Evolutionary conservation across 2,113 vertebrate species (phyloP), one percentile per base, ranked within the genome.

Genomic region (Rhombomys opimus): DNA sequence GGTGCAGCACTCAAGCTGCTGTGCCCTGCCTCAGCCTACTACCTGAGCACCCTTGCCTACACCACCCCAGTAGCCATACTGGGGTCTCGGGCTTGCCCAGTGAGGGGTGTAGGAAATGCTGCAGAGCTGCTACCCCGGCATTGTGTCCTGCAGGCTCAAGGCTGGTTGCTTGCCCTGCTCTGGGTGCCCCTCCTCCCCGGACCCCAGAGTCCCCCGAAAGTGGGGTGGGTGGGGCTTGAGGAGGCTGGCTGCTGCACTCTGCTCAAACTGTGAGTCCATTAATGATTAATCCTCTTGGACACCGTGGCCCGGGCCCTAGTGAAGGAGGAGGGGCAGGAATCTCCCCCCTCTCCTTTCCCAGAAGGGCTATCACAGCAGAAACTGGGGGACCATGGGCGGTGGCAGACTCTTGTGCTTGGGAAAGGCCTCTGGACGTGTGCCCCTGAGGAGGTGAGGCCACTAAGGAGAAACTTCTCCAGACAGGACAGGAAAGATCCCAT

Each of bases 211-310:
- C 54, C 54, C 54, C 88, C 23, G 10, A 57, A 89, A 46, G 63
- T 82, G 85, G 61, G 63, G 15, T 90, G 96, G 96, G 95, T 90
- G 96, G 94, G 67, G 93, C 86, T 76, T 75, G 72, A 92, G 61
- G 87, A 94, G 52, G 72, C 72, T 11, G 77, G 54, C 22, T 35
- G 70, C 91, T 89, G 63, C 20, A 20, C 82, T 91, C 86, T 87
- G 67, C 61, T 89, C 89, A 89, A 85, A 54, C 92, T 88, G 59
- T 7, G 61, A 78, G 54, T 72, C 50, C 20, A 22, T 97, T 96
- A 97, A 97, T 97, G 77, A 97, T 98, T 97, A 96, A 97, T 93
- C 90, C 52, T 68, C 88, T 54, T 59, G 75, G 70, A 32, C 80
- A 1, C 4, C 4, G 7, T 32, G 63, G 61, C 85, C 75, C 11